A percentile compares a stretch with the other conserved stretches of the same genome.
phyloP scores from a whole-genome alignment of 2,888 invertebrate genomes.

The Phengaris arion region DNA sequence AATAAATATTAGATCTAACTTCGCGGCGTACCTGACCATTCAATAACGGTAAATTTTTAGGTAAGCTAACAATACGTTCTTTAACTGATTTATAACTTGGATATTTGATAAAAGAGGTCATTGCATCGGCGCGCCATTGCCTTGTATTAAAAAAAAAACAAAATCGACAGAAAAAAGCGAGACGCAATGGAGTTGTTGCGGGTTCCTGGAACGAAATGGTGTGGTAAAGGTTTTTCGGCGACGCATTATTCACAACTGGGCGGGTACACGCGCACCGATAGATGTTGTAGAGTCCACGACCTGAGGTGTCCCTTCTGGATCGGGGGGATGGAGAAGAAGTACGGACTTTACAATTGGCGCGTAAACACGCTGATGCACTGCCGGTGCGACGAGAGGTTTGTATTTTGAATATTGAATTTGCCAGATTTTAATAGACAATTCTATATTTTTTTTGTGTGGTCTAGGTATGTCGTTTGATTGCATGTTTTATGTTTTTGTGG shows the following conservation, averaged over 20 bases:
- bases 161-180: slow-evolving; percentile 62
- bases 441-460: background rate
- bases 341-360: slow-evolving; percentile 92
- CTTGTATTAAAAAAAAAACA: slow-evolving; percentile 29
- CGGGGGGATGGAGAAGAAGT: slow-evolving; percentile 89
- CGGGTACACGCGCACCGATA: slow-evolving; percentile 89
- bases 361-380: slow-evolving; percentile 95
- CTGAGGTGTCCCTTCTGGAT: slow-evolving; percentile 91
- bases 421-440: slow-evolving; percentile 19
- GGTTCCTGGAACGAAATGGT: slow-evolving; percentile 96
- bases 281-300: slow-evolving; percentile 94
- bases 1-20: background rate
- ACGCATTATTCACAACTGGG: slow-evolving; percentile 90
- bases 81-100: slow-evolving; percentile 17
- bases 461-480: slow-evolving; percentile 17
- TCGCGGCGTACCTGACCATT: background rate
- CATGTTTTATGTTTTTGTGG: slow-evolving; percentile 10
- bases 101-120: slow-evolving; percentile 40
- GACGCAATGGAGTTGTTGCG: slow-evolving; percentile 83
- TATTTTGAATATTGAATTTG: slow-evolving; percentile 35
- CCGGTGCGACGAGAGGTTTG: slow-evolving; percentile 93
- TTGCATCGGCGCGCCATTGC: slow-evolving; percentile 38
- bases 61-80: slow-evolving; percentile 30
- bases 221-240: slow-evolving; percentile 92
- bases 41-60: slow-evolving; percentile 31